Conservation (phyloP, 2,888 invertebrate species). For the Mythimna loreyi region DNA sequence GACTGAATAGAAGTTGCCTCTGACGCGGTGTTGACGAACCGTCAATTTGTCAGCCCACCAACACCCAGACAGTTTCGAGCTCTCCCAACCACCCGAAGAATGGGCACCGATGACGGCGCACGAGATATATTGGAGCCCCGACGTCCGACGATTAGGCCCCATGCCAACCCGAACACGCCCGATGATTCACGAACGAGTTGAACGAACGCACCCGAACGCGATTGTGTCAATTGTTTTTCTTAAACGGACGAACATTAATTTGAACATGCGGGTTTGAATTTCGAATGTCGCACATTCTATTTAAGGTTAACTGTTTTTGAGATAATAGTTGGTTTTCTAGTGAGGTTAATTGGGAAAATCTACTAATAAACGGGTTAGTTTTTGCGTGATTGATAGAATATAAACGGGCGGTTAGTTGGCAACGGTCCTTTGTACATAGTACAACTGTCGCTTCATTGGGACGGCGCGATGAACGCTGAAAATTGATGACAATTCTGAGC, state of each 20-base stretch:
- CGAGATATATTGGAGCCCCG: conserved; percentile 86
- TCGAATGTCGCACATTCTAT: conserved; percentile 73
- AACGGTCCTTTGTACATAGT: conserved; percentile 28
- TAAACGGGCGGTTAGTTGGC: conserved; percentile 47
- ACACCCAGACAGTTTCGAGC: conserved; percentile 87
- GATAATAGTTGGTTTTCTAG: conserved; percentile 61
- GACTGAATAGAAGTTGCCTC: conserved; percentile 71
- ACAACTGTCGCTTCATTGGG: conserved; percentile 35
- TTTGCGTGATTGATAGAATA: conserved; percentile 53
- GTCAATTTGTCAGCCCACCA: conserved; percentile 88
- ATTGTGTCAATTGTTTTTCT: conserved; percentile 88
- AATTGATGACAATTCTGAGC: conserved; percentile 58
- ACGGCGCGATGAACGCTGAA: conserved; percentile 53
- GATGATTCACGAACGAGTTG: conserved; percentile 87
- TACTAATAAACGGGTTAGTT: conserved; percentile 51
- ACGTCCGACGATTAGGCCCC: conserved; percentile 87
- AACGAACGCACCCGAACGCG: conserved; percentile 78
- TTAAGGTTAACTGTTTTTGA: conserved; percentile 64
- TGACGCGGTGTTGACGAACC: conserved; percentile 75
- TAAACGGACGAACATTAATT: conserved; percentile 83
- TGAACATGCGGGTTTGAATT: conserved; percentile 85
- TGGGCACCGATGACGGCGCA: conserved; percentile 86
- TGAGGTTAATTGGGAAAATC: conserved; percentile 55
- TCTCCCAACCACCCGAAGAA: conserved; percentile 85
- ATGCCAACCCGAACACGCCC: conserved; percentile 83